phyloP scores from a whole-genome alignment of 2,888 invertebrate species.

The Junonia oenone region DNA sequence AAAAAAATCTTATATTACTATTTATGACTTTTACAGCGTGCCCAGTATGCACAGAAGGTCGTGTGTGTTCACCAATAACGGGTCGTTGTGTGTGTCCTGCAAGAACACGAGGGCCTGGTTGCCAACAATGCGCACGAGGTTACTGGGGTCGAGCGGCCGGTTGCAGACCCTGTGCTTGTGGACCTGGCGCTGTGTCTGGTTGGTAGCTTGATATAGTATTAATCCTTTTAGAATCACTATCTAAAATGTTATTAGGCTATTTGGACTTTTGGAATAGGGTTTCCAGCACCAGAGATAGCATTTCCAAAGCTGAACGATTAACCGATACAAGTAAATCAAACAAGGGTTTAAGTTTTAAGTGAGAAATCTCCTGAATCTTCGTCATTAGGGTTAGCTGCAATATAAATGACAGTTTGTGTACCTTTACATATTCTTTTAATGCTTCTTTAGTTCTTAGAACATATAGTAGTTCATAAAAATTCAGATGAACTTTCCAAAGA shows the following conservation, averaged over 20 bases:
- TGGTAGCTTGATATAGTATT: slow-evolving; percentile 27
- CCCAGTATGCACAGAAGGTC: slow-evolving; percentile 88
- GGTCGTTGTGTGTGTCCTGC: slow-evolving; percentile 96
- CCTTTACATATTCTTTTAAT: too few species aligned
- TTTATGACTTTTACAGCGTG: slow-evolving; percentile 78
- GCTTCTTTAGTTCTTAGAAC: not conserved
- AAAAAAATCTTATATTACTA: not conserved
- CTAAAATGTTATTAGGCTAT: too few species aligned
- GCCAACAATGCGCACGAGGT: slow-evolving; percentile 88
- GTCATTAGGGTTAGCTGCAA: too few species aligned
- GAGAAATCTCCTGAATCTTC: too few species aligned
- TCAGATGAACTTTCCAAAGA: not conserved
- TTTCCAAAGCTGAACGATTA: not conserved
- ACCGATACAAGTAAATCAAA: not conserved
- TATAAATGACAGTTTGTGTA: too few species aligned
- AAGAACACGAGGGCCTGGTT: slow-evolving; percentile 89
- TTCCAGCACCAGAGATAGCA: not conserved
- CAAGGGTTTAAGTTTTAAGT: not conserved
- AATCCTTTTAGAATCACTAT: too few species aligned
- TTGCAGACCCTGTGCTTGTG: slow-evolving; percentile 86
- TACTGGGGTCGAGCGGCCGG: slow-evolving; percentile 91
- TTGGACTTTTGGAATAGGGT: too few species aligned
- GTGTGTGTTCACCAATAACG: slow-evolving; percentile 92
- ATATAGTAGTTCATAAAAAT: not conserved
- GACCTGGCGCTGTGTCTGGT: slow-evolving; percentile 66